Conservation (phyloP, 2,113 vertebrate species). For the Miniopterus natalensis region DNA sequence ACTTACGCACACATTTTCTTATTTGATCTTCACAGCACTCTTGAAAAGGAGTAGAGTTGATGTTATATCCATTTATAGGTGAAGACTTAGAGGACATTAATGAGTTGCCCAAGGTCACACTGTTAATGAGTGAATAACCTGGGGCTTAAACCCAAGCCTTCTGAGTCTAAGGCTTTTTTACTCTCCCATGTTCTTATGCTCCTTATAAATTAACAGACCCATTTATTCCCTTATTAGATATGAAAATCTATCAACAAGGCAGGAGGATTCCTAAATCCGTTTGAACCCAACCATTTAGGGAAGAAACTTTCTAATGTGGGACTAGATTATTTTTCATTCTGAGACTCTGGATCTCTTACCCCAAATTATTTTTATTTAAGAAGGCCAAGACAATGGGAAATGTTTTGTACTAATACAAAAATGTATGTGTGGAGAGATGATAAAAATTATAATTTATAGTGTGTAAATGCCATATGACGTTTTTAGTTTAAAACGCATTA, state of each 20-base stretch:
- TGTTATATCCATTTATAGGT: background rate
- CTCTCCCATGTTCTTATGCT: background rate
- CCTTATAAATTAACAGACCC: background rate
- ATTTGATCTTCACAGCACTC: background rate
- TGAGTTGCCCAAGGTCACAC: background rate
- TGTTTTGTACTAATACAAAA: background rate
- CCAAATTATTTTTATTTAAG: background rate
- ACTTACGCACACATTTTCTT: background rate
- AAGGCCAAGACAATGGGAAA: background rate
- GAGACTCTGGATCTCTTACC: background rate
- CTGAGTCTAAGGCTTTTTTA: background rate
- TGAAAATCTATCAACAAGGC: background rate
- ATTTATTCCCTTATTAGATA: background rate
- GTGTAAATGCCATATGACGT: background rate
- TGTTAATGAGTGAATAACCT: background rate
- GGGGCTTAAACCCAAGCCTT: background rate
- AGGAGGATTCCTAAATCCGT: background rate
- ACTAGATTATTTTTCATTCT: background rate
- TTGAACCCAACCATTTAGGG: slow-evolving; percentile 14
- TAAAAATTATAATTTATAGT: background rate
- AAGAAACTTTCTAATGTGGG: background rate
- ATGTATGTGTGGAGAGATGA: background rate
- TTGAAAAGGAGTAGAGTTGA: slow-evolving; percentile 27
- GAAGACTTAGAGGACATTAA: background rate
- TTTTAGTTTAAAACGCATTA: slow-evolving; percentile 52